Base-by-base conservation (phyloP, 1,140 invertebrate genomes). In the Cotesia glomerata region DNA sequence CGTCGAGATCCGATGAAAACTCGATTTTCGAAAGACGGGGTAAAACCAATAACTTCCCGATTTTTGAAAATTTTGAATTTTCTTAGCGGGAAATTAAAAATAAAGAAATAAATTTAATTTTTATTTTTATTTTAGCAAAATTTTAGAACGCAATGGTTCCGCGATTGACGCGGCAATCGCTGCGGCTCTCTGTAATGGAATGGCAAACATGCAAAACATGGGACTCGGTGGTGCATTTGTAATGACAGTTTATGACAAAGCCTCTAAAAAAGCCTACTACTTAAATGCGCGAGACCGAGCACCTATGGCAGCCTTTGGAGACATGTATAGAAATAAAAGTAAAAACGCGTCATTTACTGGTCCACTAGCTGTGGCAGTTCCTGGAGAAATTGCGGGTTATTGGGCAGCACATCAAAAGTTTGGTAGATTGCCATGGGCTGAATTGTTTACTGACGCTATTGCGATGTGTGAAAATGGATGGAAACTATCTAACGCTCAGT, bases 111-210 rank as follows among this genome's bases (percentile, higher is more conserved):
- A 26, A 26, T 26, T 26, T 26, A 26, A 26, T 26, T 26, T 2
- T 26, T 3, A 26, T 26, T 26, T 26, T 26, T 2, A 26, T 26
- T 26, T 26, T 26, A 26, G 26, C 26, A 26, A 26, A 26, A 26
- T 26, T 26, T 26, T 26, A 26, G 26, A 26, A 26, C 26, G 26
- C 26, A 94, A 94, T 82, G 97, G 96, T 0, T 95, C 93, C 75
- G 95, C 95, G 0, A 93, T 97, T n/a, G 97, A 98, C 84, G 94
- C 95, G 1, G 91, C 95, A 0, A 91, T 98, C 26, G 93, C 95
- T 0, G 86, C 93, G 0, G 87, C 96, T 78, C 92, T 98, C 70
- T 98, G 96, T 88, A 93, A 95, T 77, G 95, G 95, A 0, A 89
- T 97, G 0, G 88, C 95, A 11, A 94, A 95, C 79, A 89, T 93